phyloP scores from a whole-genome alignment of 2,888 invertebrate genomes.

The Calameuta pallipes region DNA sequence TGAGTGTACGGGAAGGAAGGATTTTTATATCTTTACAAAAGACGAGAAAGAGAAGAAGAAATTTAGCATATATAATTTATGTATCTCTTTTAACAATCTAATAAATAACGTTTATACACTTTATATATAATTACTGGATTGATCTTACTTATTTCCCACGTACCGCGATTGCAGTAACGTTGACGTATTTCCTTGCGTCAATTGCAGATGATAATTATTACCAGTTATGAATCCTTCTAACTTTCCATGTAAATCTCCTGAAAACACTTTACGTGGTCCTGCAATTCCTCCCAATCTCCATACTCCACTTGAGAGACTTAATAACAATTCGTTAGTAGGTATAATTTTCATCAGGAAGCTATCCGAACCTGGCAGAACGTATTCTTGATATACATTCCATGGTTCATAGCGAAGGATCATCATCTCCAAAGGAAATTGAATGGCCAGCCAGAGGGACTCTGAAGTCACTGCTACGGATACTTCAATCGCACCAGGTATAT shows the following conservation, averaged over 20 bases:
- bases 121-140: not conserved
- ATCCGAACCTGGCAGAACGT: constrained; percentile 34
- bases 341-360: constrained; percentile 26
- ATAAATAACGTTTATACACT: not conserved
- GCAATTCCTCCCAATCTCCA: constrained; percentile 51
- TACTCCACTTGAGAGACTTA: constrained; percentile 48
- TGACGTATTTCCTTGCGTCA: constrained; percentile 27
- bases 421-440: constrained; percentile 35
- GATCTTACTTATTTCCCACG: constrained; percentile 31
- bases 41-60: not conserved
- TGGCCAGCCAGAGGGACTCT: constrained; percentile 45
- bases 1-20: not conserved
- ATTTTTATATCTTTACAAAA: not conserved
- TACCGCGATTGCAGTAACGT: constrained; percentile 42
- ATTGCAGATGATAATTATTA: constrained; percentile 37
- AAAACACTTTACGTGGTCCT: constrained; percentile 38
- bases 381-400: constrained; percentile 36
- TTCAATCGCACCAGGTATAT: constrained; percentile 22
- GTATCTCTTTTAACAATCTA: not conserved
- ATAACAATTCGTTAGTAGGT: constrained; percentile 42
- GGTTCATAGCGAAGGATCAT: constrained; percentile 45
- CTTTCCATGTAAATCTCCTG: constrained; percentile 26
- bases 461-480: constrained; percentile 32
- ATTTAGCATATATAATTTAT: not conserved
- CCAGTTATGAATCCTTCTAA: constrained; percentile 32